A percentile compares a stretch with the other conserved stretches of the same genome.
These are phyloP conservation scores for Drosophila paulistorum DNA, from an alignment of 1,140 invertebrate species.

Conservation along the genomic window DNA sequence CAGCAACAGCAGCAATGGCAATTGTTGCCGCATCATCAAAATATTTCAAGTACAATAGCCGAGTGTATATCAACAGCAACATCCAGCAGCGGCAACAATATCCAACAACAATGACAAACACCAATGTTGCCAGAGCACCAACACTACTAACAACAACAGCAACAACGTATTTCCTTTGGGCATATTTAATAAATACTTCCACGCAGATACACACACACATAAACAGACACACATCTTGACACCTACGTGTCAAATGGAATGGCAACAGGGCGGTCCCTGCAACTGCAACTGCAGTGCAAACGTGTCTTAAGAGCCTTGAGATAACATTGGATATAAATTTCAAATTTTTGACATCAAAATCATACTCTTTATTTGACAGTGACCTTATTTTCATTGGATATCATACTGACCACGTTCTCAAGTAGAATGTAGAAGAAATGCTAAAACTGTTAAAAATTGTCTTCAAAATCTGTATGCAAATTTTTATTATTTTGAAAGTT, in stretches of 20 bases:
- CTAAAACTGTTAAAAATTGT: no score
- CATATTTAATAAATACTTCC: slow-evolving; percentile 8
- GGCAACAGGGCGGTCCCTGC: slow-evolving; percentile 32
- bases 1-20: slow-evolving; percentile 29
- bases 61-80: slow-evolving; percentile 6
- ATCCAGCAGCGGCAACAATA: slow-evolving; percentile 35
- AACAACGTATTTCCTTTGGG: not conserved
- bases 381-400: no score
- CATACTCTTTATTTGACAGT: no score
- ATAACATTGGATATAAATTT: not conserved
- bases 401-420: no score
- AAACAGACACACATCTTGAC: slow-evolving; percentile 22
- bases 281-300: slow-evolving; percentile 11
- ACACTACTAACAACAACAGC: slow-evolving; percentile 9
- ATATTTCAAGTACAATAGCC: slow-evolving; percentile 47
- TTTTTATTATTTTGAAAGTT: no score
- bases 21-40: slow-evolving; percentile 16
- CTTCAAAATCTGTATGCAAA: no score
- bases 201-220: not conserved
- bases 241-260: slow-evolving; percentile 43
- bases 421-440: no score
- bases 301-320: not conserved
- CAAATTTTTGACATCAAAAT: not conserved
- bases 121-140: slow-evolving; percentile 14
- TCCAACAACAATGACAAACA: slow-evolving; percentile 43